phyloP scores from a whole-genome alignment of 2,888 invertebrate genomes.

The Euzophera pinguis region DNA sequence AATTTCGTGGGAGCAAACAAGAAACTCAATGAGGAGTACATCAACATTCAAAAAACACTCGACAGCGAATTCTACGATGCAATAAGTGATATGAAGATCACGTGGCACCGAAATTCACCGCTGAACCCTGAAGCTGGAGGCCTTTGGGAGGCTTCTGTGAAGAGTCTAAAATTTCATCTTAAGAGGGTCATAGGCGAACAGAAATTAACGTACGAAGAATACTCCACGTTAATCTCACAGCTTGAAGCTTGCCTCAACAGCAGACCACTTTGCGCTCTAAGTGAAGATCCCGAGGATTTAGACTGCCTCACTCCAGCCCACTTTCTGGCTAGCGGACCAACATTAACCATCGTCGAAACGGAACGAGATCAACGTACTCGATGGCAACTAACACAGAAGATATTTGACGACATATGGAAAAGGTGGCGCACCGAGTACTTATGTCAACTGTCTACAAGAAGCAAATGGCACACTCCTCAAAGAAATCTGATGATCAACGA shows the following conservation, averaged over 20 bases:
- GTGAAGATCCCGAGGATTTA: constrained; percentile 25
- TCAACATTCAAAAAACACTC: background rate
- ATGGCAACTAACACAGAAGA: constrained; percentile 27
- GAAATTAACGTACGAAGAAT: constrained; percentile 27
- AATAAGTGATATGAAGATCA: background rate
- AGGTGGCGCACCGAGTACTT: constrained; percentile 25
- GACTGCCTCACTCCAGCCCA: constrained; percentile 26
- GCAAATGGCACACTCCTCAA: constrained; percentile 23
- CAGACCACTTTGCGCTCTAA: constrained; percentile 24
- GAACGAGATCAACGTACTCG: constrained; percentile 24
- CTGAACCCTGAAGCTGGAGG: background rate
- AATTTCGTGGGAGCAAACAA: background rate
- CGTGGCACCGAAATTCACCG: background rate
- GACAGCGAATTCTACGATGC: background rate
- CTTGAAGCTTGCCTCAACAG: constrained; percentile 27
- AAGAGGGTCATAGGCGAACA: constrained; percentile 26
- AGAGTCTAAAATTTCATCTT: constrained; percentile 19
- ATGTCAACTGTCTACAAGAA: constrained; percentile 20
- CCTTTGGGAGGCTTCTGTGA: background rate
- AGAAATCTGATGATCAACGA: constrained; percentile 23
- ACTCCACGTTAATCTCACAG: constrained; percentile 23
- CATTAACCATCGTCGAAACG: constrained; percentile 21
- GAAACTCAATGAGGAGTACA: background rate
- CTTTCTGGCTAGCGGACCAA: constrained; percentile 22
- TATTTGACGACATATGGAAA: constrained; percentile 26